Percentiles rank a stretch among this genome's conserved stretches.
Evolutionary conservation across 2,797 vertebrate species (phyloP).

Genomic region (Salarias fasciatus): DNA sequence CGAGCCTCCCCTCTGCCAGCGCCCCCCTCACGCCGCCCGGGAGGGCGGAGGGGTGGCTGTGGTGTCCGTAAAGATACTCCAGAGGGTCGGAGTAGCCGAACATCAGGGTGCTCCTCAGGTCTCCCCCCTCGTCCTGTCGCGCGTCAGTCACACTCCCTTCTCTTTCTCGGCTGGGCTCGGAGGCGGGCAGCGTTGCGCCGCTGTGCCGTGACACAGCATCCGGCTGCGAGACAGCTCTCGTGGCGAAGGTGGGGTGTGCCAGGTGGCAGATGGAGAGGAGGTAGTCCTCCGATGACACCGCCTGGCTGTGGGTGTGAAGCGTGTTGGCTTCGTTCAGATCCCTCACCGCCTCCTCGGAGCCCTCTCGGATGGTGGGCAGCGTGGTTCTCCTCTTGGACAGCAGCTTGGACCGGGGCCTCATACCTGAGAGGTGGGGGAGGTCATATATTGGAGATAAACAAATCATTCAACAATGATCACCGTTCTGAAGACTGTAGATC

Average conservation of each 20-base stretch:
- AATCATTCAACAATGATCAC: too few species aligned
- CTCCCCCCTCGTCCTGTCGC: constrained; percentile 23
- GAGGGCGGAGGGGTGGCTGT: constrained; percentile 49
- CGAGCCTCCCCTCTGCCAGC: constrained; percentile 14
- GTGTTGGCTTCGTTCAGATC: constrained; percentile 68
- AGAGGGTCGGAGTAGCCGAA: constrained; percentile 79
- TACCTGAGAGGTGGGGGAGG: constrained; percentile 69
- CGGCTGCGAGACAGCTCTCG: constrained; percentile 63
- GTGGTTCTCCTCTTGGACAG: constrained; percentile 75
- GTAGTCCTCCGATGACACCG: constrained; percentile 84
- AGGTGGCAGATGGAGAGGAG: constrained; percentile 90
- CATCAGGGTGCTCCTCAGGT: constrained; percentile 11
- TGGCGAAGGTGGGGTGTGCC: constrained; percentile 85
- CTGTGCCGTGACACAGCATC: constrained; percentile 51
- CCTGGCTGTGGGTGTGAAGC: constrained; percentile 44
- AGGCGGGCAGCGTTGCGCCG: constrained; percentile 22
- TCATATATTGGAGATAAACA: neutral
- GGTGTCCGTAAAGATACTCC: constrained; percentile 84
- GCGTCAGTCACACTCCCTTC: constrained; percentile 10
- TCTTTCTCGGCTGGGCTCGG: constrained; percentile 11
- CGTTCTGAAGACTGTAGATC: too few species aligned
- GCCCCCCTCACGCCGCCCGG: constrained; percentile 28
- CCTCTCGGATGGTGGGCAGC: constrained; percentile 87
- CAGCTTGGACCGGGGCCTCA: constrained; percentile 83
- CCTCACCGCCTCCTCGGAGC: constrained; percentile 78